phyloP scores from a whole-genome alignment of 2,113 vertebrate species.

The Clarias batrachus region DNA sequence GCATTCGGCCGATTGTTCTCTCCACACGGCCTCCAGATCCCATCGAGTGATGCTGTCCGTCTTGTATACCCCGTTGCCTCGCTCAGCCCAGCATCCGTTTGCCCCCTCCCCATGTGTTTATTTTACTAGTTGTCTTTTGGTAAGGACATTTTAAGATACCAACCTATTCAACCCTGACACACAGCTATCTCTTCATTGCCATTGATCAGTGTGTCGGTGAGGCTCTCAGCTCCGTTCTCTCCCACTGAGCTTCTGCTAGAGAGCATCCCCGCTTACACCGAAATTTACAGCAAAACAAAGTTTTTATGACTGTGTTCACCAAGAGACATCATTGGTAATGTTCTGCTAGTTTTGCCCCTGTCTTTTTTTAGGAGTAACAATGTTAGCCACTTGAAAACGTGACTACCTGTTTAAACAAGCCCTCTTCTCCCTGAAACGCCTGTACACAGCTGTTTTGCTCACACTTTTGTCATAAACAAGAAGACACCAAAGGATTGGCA shows the following conservation, averaged over 20 bases:
- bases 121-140: conserved; percentile 40
- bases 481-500: conserved; percentile 71
- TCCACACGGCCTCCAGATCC: conserved; percentile 53
- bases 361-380: conserved; percentile 69
- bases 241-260: conserved; percentile 19
- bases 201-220: not conserved
- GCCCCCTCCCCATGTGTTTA: conserved; percentile 27
- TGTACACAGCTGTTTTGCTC: conserved; percentile 71
- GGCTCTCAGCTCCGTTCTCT: not conserved
- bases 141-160: conserved; percentile 29
- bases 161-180: conserved; percentile 4
- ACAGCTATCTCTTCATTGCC: not conserved
- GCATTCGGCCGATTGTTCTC: conserved; percentile 40
- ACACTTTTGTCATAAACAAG: conserved; percentile 69
- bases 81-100: not conserved
- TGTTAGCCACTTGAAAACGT: conserved; percentile 63
- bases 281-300: conserved; percentile 60
- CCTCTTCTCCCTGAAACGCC: conserved; percentile 70
- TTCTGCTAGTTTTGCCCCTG: not conserved
- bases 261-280: conserved; percentile 27
- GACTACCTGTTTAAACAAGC: conserved; percentile 79
- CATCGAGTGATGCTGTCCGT: conserved; percentile 62
- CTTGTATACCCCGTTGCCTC: conserved; percentile 45
- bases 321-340: conserved; percentile 46
- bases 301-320: conserved; percentile 64